Evolutionary conservation across 2,113 vertebrate genomes (phyloP).

Genomic region (Ceyx melanurus): DNA sequence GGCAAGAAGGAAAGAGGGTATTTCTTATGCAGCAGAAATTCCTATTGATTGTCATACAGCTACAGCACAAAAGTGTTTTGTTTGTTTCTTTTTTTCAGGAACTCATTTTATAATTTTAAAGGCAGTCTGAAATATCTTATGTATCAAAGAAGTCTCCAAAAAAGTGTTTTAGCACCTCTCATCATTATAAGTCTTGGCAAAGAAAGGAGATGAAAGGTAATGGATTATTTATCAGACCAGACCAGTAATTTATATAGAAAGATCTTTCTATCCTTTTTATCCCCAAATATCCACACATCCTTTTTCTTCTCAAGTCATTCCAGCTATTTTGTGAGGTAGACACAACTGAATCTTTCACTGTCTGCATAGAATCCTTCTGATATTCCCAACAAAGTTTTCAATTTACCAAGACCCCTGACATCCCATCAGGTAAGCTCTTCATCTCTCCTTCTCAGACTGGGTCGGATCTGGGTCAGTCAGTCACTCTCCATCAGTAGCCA

Average conservation of each 20-base stretch:
- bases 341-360: background rate
- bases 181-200: background rate
- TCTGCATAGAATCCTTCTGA: background rate
- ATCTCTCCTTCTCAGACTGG: background rate
- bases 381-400: background rate
- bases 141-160: background rate
- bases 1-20: background rate
- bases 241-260: background rate
- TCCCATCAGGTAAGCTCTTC: background rate
- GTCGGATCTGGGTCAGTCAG: background rate
- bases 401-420: accelerated
- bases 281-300: background rate
- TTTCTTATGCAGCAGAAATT: background rate
- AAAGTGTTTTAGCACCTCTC: background rate
- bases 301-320: background rate
- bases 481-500: accelerated
- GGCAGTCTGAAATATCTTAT: background rate
- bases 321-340: background rate
- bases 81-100: background rate
- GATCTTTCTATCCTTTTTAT: background rate
- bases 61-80: background rate
- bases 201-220: background rate
- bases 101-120: background rate
- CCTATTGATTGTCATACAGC: background rate
- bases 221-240: background rate